phyloP scores from a whole-genome alignment of 2,113 vertebrate species.

The Trematomus loennbergii region DNA sequence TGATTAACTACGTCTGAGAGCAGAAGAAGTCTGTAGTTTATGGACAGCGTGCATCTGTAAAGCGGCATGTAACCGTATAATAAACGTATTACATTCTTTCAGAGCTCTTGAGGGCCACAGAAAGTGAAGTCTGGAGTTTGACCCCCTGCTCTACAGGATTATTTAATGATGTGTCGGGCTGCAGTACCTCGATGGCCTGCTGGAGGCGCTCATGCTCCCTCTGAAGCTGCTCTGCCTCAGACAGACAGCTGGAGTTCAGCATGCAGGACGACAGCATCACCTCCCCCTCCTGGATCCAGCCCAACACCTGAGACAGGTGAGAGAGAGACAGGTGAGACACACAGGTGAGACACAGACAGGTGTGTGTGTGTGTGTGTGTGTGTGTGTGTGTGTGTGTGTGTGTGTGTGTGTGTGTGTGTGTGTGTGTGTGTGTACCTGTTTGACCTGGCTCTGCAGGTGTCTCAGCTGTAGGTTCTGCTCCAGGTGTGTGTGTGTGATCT shows the following conservation, averaged over 20 bases:
- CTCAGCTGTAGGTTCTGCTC: constrained; percentile 81
- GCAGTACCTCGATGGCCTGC: constrained; percentile 95
- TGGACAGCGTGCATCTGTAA: no score
- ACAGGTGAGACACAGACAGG: constrained; percentile 5
- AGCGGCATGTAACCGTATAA: no score
- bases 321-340: constrained; percentile 9
- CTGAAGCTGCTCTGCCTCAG: constrained; percentile 97
- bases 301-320: constrained; percentile 88
- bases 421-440: constrained; percentile 69
- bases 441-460: constrained; percentile 81
- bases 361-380: constrained; percentile 27
- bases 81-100: no score
- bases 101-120: no score
- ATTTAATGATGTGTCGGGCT: not conserved
- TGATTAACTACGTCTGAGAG: no score
- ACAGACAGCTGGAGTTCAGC: constrained; percentile 95
- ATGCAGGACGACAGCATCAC: constrained; percentile 96
- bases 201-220: constrained; percentile 98
- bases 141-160: no score
- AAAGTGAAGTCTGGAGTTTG: no score
- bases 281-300: constrained; percentile 98
- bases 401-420: constrained; percentile 58
- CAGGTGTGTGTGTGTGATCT: constrained; percentile 78
- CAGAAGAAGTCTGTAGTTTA: no score
- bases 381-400: constrained; percentile 72